phyloP scores from a whole-genome alignment of 2,113 vertebrate genomes.

The Gambusia affinis region DNA sequence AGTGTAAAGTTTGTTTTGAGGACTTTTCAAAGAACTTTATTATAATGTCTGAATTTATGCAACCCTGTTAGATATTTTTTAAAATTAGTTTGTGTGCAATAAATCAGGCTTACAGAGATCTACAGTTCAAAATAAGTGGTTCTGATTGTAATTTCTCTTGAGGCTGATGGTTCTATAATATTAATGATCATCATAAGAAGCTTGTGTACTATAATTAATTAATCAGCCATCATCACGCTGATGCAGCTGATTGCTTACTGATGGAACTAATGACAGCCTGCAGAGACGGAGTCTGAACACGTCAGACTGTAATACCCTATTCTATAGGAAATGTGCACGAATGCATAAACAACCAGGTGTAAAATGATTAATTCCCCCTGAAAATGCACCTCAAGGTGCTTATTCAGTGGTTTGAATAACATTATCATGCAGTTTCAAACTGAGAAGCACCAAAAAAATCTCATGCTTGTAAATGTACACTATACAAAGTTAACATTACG shows the following conservation, averaged over 20 bases:
- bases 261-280: slow-evolving; percentile 9
- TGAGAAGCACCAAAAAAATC: no score
- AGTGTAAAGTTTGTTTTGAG: background rate
- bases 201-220: slow-evolving; percentile 34
- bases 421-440: no score
- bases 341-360: background rate
- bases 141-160: slow-evolving; percentile 28
- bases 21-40: background rate
- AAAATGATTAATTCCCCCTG: background rate
- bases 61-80: background rate
- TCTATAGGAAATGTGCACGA: background rate
- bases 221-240: slow-evolving; percentile 38
- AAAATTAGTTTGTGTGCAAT: background rate
- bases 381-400: background rate
- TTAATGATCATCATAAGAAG: slow-evolving; percentile 30
- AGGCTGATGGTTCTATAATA: slow-evolving; percentile 23
- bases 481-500: no score
- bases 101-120: background rate
- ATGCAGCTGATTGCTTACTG: slow-evolving; percentile 30
- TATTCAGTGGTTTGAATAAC: background rate
- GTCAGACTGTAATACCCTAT: background rate
- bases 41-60: background rate
- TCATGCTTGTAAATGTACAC: no score
- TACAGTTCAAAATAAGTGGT: background rate
- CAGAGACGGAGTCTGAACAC: background rate